These are phyloP conservation scores for Mastomys coucha DNA, from an alignment of 2,113 vertebrate species.

Conservation along the genomic window DNA sequence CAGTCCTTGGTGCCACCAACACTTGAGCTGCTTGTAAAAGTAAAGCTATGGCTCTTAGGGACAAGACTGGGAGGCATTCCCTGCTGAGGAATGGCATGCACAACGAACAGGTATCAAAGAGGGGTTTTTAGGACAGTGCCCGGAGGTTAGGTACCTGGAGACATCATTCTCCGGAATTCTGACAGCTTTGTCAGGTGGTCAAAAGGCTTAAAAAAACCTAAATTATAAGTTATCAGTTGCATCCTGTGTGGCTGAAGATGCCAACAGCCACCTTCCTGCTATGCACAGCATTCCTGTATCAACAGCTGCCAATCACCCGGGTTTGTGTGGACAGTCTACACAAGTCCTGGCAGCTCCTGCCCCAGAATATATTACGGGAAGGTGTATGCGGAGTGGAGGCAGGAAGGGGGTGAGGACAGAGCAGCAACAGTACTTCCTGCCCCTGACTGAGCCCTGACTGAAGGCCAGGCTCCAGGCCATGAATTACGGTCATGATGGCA, in stretches of 20 bases:
- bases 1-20: not conserved
- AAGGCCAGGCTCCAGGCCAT: not conserved
- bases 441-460: not conserved
- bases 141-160: not conserved
- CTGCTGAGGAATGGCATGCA: not conserved
- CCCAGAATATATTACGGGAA: not conserved
- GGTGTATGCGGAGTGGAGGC: not conserved
- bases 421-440: too few relatives aligned
- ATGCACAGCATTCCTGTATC: conserved; percentile 51
- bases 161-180: not conserved
- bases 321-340: not conserved
- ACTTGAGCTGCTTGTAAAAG: not conserved
- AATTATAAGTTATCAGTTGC: conserved; percentile 70
- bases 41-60: not conserved
- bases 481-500: rapidly evolving
- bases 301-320: conserved; percentile 70
- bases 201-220: conserved; percentile 24
- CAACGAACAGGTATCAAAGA: not conserved
- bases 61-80: not conserved
- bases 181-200: conserved; percentile 36
- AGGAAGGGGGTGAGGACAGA: not conserved
- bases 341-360: conserved; percentile 53
- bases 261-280: conserved; percentile 57
- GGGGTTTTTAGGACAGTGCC: not conserved
- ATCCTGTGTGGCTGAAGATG: conserved; percentile 50